These are phyloP conservation scores for Microtus montanus DNA, from an alignment of 2,113 vertebrate species.

Conservation along the genomic window DNA sequence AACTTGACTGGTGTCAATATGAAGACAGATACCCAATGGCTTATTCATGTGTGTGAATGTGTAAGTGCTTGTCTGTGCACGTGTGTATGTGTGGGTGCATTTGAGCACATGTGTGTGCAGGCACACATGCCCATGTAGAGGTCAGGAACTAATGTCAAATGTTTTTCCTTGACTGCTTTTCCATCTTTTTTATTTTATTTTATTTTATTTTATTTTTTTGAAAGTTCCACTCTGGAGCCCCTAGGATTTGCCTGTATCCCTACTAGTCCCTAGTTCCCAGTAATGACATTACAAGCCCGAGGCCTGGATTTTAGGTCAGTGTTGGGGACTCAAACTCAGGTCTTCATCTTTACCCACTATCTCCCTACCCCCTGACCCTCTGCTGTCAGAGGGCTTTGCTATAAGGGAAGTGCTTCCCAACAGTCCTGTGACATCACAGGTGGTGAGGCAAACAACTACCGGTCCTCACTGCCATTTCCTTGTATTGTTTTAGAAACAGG, in stretches of 20 bases:
- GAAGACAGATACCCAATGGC: not conserved
- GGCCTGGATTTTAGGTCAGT: not conserved
- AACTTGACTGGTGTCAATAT: not conserved
- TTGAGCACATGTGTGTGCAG: not conserved
- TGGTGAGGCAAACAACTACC: not conserved
- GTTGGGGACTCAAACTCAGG: too few relatives aligned
- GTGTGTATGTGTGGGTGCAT: not conserved
- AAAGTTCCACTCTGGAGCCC: not conserved
- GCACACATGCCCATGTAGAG: not conserved
- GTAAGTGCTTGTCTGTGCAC: not conserved
- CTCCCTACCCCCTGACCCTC: not conserved
- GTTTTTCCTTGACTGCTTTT: not conserved
- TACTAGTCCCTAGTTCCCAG: not conserved
- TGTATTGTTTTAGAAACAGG: too few relatives aligned
- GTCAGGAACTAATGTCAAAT: too few relatives aligned
- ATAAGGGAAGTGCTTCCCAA: not conserved
- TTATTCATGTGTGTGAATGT: not conserved
- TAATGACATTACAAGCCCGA: not conserved
- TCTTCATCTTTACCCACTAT: not conserved
- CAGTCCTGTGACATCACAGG: not conserved
- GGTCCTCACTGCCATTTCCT: fast-evolving
- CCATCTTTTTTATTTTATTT: not conserved
- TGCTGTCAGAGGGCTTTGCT: not conserved
- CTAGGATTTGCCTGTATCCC: not conserved
- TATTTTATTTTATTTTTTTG: not conserved